Base-by-base conservation (phyloP, 2,888 invertebrate species). In the Lasioglossum leucozonium region DNA sequence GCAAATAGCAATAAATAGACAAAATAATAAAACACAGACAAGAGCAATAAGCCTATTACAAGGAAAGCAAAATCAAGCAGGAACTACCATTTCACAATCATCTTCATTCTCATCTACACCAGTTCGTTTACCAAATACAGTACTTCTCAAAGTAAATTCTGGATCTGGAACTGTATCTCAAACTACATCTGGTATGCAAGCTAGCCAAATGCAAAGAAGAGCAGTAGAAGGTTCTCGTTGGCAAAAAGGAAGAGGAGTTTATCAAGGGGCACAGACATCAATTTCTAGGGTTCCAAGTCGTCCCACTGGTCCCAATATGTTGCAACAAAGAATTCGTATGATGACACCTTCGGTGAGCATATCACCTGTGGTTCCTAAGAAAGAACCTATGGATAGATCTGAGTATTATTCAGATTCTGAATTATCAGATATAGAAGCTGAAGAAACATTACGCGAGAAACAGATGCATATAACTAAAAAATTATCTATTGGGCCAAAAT, bases 1-100 rank as follows among this genome's bases (percentile, higher is more conserved):
- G 90, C 98, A 98, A 94, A 97, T 97, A 89, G 97, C 97, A 55
- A 96, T 97, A 77, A 98, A 97, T 94, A 95, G 97, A 81, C 97
- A 97, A 93, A 96, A 96, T 88, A 95, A 94, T 90, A 97, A 97
- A 94, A 97, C 97, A 88, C 97, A 97, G 93, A 96, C 96, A 88
- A 96, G 97, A 92, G 97, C 97, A 69, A 95, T 97, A 89, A 97
- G 97, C 67, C 94, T 97, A 72, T 95, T 98, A 79, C 97, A 97
- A 95, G 97, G 97, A 79, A 97, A 97, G 76, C 94, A 94, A 81
- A 92, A 91, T 89, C 92, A 93, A 77, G 83, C 91, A 44, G 92
- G 95, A 78, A 93, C 94, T 72, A 92, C 94, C 16, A 93, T 93
- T 87, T 92, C 93, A n/a, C 93, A 94, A 72, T 92, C 93, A 40